phyloP scores from a whole-genome alignment of 2,888 invertebrate species.

The Pyrrhia umbra region DNA sequence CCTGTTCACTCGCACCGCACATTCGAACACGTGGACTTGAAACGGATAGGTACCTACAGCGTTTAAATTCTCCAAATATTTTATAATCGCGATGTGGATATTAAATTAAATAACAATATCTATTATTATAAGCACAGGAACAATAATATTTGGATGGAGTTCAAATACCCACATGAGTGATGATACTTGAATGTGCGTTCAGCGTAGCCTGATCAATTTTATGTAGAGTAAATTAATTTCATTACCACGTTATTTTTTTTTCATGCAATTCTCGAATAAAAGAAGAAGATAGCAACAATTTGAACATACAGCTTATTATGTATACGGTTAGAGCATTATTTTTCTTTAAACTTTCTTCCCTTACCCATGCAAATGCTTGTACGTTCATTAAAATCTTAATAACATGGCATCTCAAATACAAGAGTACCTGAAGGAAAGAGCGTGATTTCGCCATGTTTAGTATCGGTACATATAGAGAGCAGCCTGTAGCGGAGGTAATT shows the following conservation, averaged over 20 bases:
- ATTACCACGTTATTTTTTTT: background rate
- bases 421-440: constrained; percentile 51
- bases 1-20: constrained; percentile 27
- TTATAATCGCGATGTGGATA: constrained; percentile 8
- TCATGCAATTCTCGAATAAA: no score
- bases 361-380: constrained; percentile 31
- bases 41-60: constrained; percentile 16
- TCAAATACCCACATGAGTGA: background rate
- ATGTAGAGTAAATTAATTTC: background rate
- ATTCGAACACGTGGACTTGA: background rate
- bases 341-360: constrained; percentile 14
- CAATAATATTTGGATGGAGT: background rate
- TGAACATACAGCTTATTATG: background rate
- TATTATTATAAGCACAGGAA: background rate
- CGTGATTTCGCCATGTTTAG: constrained; percentile 32
- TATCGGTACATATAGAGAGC: constrained; percentile 22
- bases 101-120: constrained; percentile 9
- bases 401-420: constrained; percentile 67
- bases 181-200: background rate
- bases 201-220: background rate
- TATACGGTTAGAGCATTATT: background rate
- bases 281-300: no score
- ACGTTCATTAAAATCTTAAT: constrained; percentile 70
- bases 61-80: constrained; percentile 33
- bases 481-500: constrained; percentile 69